A percentile compares a stretch with the other conserved stretches of the same genome.
These are phyloP conservation scores for Oceanodroma tethys DNA, from an alignment of 2,113 vertebrate species.

Conservation along the genomic window DNA sequence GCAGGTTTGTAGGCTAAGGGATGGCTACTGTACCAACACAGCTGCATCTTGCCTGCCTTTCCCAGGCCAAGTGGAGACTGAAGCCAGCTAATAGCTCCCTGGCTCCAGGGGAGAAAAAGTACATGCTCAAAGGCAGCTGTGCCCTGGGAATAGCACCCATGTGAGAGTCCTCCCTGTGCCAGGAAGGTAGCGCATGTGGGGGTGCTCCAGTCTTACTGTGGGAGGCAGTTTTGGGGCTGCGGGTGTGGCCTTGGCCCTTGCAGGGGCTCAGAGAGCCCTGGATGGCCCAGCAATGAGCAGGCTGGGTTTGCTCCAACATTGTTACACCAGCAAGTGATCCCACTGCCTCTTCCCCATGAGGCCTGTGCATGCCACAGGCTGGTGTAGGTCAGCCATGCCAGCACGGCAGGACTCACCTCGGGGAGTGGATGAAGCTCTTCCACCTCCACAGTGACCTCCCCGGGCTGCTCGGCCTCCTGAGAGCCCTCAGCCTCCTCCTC, in stretches of 20 bases:
- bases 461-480: slow-evolving; percentile 74
- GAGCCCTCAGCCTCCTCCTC: slow-evolving; percentile 16
- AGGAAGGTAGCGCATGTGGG: neutral
- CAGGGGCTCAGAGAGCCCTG: neutral
- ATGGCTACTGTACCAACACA: neutral
- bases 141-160: neutral
- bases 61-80: neutral
- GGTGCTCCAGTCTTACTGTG: neutral
- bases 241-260: neutral
- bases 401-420: slow-evolving; percentile 67
- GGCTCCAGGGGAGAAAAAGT: neutral
- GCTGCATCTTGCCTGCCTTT: neutral
- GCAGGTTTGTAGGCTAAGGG: neutral
- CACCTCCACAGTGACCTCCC: slow-evolving; percentile 82
- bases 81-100: neutral
- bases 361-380: fast-evolving
- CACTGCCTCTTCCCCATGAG: neutral
- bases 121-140: neutral
- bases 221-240: neutral
- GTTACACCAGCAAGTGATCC: neutral
- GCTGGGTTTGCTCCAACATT: neutral
- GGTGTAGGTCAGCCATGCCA: neutral
- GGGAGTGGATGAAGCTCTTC: slow-evolving; percentile 89
- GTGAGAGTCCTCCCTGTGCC: fast-evolving
- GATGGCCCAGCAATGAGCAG: neutral